Evolutionary conservation across 2,113 vertebrate genomes (phyloP), one percentile per base, ranked within the genome.

Genomic region (Percopsis transmontana): DNA sequence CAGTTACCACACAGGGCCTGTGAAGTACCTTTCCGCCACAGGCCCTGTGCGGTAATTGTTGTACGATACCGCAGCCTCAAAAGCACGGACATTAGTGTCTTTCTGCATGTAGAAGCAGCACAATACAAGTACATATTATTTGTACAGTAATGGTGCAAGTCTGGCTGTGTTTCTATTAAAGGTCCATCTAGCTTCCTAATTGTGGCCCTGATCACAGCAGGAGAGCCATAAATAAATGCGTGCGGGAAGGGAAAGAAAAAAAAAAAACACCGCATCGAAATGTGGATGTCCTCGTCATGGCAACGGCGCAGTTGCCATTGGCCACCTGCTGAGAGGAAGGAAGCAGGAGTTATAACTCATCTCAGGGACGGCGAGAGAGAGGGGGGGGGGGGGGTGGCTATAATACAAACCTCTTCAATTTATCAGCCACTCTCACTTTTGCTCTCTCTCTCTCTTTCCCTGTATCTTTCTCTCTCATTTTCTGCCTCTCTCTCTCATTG

Each of bases 311-410:
- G 84, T 83, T 83, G 83, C 76, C 76, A 76, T 88, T 87, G 85
- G 75, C 82, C 84, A 87, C 88, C 85, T 87, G 82, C 77, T 61
- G 86, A 64, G 88, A 82, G 77, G 65, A 84, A 62, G 72, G 71
- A 87, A 77, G 70, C 79, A 68, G 77, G 86, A 85, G 77, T 84
- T 85, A 90, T 90, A 89, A 89, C 84, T 83, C 70, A 75, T 85
- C 70, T 67, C 58, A 23, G 77, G 58, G 66, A 81, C 59, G 50
- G 60, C 48, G 75, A 44, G 61, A 52, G 50, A 39, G 33, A 48
- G 61, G 61, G 62, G 80, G 71, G 40, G 53, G 75, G 83, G 81
- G 74, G 77, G 84, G 69, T 71, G 75, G 74, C 87, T 79, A 82
- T 76, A 81, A 82, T 85, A 78, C 73, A 73, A 85, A 77, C 80